phyloP scores from a whole-genome alignment of 2,797 vertebrate species.

The Salmo trutta region DNA sequence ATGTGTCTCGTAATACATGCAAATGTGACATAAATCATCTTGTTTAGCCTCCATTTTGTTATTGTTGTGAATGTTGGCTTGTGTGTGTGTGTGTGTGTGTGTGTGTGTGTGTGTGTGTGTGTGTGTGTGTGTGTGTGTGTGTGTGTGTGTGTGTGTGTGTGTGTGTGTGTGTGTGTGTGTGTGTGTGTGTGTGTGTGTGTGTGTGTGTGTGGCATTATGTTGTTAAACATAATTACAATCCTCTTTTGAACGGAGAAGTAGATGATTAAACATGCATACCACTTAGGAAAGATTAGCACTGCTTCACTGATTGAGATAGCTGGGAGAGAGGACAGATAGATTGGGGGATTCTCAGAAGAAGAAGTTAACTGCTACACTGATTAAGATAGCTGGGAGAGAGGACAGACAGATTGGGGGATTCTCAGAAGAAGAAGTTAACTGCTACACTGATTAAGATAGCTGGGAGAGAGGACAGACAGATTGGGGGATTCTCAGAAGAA shows the following conservation, averaged over 20 bases:
- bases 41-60: conserved; percentile 7
- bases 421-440: not conserved
- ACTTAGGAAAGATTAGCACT: conserved; percentile 11
- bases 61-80: not conserved
- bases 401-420: too few species aligned
- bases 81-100: too few species aligned
- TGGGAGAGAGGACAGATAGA: not conserved
- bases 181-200: not conserved
- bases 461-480: too few species aligned
- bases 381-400: too few species aligned
- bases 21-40: conserved; percentile 2
- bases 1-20: conserved; percentile 7
- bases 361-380: too few species aligned
- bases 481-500: too few species aligned
- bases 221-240: conserved; percentile 15
- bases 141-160: too few species aligned
- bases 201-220: not conserved
- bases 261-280: conserved; percentile 11
- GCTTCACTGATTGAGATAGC: conserved; percentile 13
- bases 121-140: too few species aligned
- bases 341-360: not conserved
- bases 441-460: too few species aligned
- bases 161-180: too few species aligned
- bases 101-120: too few species aligned
- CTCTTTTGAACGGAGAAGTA: conserved; percentile 5